phyloP scores from a whole-genome alignment of 2,797 vertebrate genomes.

The Takifugu ocellatus region DNA sequence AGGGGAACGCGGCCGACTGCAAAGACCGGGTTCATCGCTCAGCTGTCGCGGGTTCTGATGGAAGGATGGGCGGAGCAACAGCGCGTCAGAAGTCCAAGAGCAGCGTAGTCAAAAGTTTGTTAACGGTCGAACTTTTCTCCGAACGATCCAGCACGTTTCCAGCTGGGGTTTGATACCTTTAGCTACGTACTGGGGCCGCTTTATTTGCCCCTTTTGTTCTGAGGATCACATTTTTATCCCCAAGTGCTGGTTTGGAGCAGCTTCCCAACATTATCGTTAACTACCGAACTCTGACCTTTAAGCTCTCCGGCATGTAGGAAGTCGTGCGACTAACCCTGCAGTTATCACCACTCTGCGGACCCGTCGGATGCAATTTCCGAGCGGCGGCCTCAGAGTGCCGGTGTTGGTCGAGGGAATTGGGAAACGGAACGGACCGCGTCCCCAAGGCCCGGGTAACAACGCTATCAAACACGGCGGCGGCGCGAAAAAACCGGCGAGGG shows the following conservation, averaged over 20 bases:
- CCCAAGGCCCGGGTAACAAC: slow-evolving; percentile 58
- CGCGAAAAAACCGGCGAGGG: slow-evolving; percentile 29
- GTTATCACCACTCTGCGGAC: slow-evolving; percentile 44
- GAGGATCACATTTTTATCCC: too few relatives aligned
- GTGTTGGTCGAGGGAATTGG: slow-evolving; percentile 43
- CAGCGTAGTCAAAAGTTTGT: too few relatives aligned
- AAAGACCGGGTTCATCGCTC: too few relatives aligned
- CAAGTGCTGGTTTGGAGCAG: too few relatives aligned
- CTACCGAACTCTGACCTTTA: slow-evolving; percentile 28
- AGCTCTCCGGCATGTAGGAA: slow-evolving; percentile 35
- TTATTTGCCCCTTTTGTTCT: too few relatives aligned
- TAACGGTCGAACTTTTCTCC: too few relatives aligned
- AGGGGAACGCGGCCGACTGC: too few relatives aligned
- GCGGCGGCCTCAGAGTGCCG: slow-evolving; percentile 43
- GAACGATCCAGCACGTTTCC: too few relatives aligned
- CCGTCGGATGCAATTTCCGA: slow-evolving; percentile 66
- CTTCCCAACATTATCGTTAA: slow-evolving; percentile 34
- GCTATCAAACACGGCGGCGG: slow-evolving; percentile 62
- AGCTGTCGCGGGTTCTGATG: too few relatives aligned
- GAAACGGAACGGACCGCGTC: slow-evolving; percentile 55
- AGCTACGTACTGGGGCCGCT: too few relatives aligned
- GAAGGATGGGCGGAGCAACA: slow-evolving; percentile 51
- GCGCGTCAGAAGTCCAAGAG: slow-evolving; percentile 24
- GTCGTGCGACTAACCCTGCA: slow-evolving; percentile 28
- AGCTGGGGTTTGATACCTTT: too few relatives aligned